Evolutionary conservation across 2,113 vertebrate species (phyloP).

Genomic region (Ceyx melanurus): DNA sequence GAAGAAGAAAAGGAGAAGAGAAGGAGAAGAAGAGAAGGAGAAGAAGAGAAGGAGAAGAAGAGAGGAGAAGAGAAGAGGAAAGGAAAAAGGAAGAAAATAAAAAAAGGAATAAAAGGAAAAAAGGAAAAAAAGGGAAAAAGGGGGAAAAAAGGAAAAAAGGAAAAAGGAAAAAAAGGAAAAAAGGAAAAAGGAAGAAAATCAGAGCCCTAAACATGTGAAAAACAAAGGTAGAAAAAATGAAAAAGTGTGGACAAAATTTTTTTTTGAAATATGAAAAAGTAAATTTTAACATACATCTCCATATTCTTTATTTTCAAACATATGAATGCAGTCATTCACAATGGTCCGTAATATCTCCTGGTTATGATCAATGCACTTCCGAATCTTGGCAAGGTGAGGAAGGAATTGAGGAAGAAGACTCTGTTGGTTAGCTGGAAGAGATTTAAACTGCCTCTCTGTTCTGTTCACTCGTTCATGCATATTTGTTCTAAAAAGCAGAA

Average conservation of each 20-base stretch:
- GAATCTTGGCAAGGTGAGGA: conserved; percentile 86
- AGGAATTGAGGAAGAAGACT: conserved; percentile 87
- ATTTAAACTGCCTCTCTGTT: conserved; percentile 90
- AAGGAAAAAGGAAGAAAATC: not conserved
- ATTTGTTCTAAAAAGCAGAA: conserved; percentile 82
- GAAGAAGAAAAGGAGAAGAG: too few relatives aligned
- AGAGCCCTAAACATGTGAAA: not conserved
- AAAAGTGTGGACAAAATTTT: not conserved
- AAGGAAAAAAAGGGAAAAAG: too few relatives aligned
- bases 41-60: too few relatives aligned
- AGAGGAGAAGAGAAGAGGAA: not conserved
- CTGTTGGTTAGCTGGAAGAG: conserved; percentile 87
- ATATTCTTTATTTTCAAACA: conserved; percentile 99
- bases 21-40: not conserved
- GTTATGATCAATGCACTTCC: conserved; percentile 92
- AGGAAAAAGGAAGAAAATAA: not conserved
- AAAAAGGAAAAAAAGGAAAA: not conserved
- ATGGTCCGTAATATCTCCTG: conserved; percentile 90
- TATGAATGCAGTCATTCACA: conserved; percentile 90
- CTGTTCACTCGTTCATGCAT: conserved; percentile 92
- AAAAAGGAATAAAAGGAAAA: not conserved
- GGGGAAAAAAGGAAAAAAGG: not conserved
- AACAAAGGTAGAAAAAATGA: not conserved
- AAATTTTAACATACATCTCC: conserved; percentile 83
- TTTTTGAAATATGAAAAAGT: conserved; percentile 31